Base-by-base conservation (phyloP, 2,113 vertebrate genomes). In the Muntiacus muntjak region DNA sequence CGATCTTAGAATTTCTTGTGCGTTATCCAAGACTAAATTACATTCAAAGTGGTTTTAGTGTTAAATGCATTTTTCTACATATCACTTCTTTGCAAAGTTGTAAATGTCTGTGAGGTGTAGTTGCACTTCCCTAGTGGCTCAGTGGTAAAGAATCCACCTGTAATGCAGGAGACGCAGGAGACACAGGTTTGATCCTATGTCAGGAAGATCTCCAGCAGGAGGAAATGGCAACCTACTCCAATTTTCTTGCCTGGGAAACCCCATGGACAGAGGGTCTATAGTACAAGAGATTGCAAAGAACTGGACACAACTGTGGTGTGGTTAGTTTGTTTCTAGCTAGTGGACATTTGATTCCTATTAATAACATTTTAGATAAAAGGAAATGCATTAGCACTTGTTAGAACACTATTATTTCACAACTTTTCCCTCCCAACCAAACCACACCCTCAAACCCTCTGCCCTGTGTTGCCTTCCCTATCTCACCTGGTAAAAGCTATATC, bases 1-100 rank as follows among this genome's bases (percentile, higher is more conserved):
- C 33, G 4, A 89, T 89, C 60, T 93, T 78, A 89, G 45, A 74
- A 96, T 94, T 95, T 87, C n/a, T 95, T 95, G 82, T 93, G 47
- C 43, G 94, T 58, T 17, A 76, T 76, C 23, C 64, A 94, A 91
- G 50, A 88, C 40, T 88, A 94, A 96, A 94, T 92, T 96, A 89
- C 76, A 85, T 45, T 94, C 64, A 76, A 91, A 86, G 10, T 81
- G 55, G 30, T n/a, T 93, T 96, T 95, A 94, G n/a, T 96, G 11
- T 57, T 96, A 93, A 97, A 62, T 57, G 45, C 6, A 76, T 90
- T 89, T 93, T 90, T 93, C 90, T 90, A 87, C 25, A 28, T 58
- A 28, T 19, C 23, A 90, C 40, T 92, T 95, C 82, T 84, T 91
- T 92, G 64, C 74, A 91, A 97, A 89, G 47, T 6, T 60, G 13